Base-by-base conservation (phyloP, 2,797 vertebrate species). In the Gallirallus australis region DNA sequence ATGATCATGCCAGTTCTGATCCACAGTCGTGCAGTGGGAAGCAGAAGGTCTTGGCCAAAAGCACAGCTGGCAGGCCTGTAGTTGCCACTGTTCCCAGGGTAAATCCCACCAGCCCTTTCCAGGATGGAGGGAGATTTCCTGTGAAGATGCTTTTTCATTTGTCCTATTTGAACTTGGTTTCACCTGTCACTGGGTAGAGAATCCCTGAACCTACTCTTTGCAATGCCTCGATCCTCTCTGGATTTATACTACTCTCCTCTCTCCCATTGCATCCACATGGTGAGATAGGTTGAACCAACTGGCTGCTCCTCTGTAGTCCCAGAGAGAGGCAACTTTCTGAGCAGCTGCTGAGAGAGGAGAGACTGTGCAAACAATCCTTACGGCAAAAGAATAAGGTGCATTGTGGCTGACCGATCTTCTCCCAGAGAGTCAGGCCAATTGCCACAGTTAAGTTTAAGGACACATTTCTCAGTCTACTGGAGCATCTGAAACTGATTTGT, bases 181-280 rank as follows among this genome's bases (percentile, higher is more conserved):
- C 53, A 21, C 23, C 7, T 47, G 42, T 33, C 30, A 13, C 24
- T 45, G 56, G 8, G 25, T 42, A 35, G 47, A 77, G 64, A 69
- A 70, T 16, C 37, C 37, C 15, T 69, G 37, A 80, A 47, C 5
- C 6, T 76, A 50, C 31, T 11, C 59, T 64, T 64, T 54, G 21
- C 61, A 82, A 71, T n/a, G 45, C 10, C 4, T 70, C 28, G 30
- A 45, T 72, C 13, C 23, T 77, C 48, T 80, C 53, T 65, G 59
- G 30, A 24, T 79, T 75, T 16, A 15, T 64, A 7, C 8, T 57
- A 3, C 37, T 31, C 21, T 60, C 40, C 61, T 71, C 17, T 66
- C 14, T 31, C 23, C 31, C 24, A 12, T 50, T 2, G 1, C 70
- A 84, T 31, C 37, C 52, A 24, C 6, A 2, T 2, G 0, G 33